Base-by-base conservation (phyloP, 2,888 invertebrate genomes). In the Quadroppia sp. region DNA sequence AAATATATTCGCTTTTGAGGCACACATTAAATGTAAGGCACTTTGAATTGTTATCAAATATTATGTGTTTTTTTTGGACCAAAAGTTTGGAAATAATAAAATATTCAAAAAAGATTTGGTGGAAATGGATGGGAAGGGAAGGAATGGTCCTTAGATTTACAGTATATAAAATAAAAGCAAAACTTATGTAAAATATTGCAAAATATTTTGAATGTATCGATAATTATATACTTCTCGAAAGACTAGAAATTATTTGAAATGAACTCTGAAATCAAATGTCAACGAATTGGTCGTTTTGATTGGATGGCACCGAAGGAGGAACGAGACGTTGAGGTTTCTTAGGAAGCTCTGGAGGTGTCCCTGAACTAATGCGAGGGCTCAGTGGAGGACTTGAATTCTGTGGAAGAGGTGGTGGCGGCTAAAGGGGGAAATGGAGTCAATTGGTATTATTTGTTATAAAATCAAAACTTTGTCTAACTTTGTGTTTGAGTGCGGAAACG, bases 301-400 rank as follows among this genome's bases (percentile, higher is more conserved):
- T 42, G 23, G 69, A 69, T 69, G 69, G 69, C 69, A 48, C 64
- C 17, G 48, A 17, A 23, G 50, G 15, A 61, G 50, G 50, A 73
- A 50, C 42, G n/a, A 36, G 23, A 48, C 64, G 73, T 25, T 67
- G 75, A 9, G 76, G 76, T 48, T 74, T 75, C 72, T 75, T 71
- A 17, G 77, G 77, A 40, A 77, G 71, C 69, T 75, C 77, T 56
- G 77, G 76, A 40, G 75, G 73, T 32, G 17, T 53, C n/a, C 69
- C 6, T 15, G 69, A 45, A 17, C 25, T 69, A 3, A 25, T n/a
- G 11, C 42, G 69, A 13, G 69, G 69, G 23, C 25, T 20, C 2
- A 69, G 7, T 0, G 42, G 45, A 11, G 69, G 69, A 15, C 42
- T 72, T 56, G 76, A 40, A 45, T 72, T 67, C 20, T 25, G 36